Base-by-base conservation (phyloP, 92 coral and sea anemone species). In the Zoanthus gigantus region DNA sequence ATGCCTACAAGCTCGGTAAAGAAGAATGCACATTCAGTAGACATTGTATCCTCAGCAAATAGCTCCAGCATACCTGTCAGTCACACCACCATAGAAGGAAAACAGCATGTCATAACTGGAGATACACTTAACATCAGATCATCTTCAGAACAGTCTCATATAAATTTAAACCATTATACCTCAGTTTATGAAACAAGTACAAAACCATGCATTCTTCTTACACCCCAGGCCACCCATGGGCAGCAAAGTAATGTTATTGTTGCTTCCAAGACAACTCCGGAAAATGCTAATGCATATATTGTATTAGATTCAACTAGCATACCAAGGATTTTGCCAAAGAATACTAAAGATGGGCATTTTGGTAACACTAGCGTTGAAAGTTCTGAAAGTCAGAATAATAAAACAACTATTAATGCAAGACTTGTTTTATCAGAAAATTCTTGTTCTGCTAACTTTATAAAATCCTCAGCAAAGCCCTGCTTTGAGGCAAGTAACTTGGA, bases 221-320 rank as follows among this genome's bases (percentile, higher is more conserved):
- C 74, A 15, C 84, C 84, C 57, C 74, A 80, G 44, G 8, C 74
- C 37, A 73, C 58, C 61, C 53, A 80, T 47, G 84, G 84, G 5
- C 52, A 80, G 34, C 73, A 56, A 10, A 58, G 45, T 45, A 65
- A 54, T 63, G 84, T 80, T 9, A 80, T 80, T 63, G 84, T 80
- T 80, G 84, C 73, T 18, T 80, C 84, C 45, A 57, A 45, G 57
- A 63, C 74, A n/a, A 63, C 73, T 29, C 74, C 84, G 2, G 57
- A 80, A 42, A 80, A 80, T 80, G 58, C 58, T 44, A 80, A 80
- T 80, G 72, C 84, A 80, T 61, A 42, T 65, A 80, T 63, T 80
- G 74, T 80, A 73, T 65, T 80, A 45, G 84, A 80, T 18, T 80
- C 84, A 37, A 42, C 74, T 6, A 61, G 58, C 44, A 73, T 80